These are phyloP conservation scores for Chirona hameri DNA, from an alignment of 2,888 invertebrate genomes.

Conservation along the genomic window DNA sequence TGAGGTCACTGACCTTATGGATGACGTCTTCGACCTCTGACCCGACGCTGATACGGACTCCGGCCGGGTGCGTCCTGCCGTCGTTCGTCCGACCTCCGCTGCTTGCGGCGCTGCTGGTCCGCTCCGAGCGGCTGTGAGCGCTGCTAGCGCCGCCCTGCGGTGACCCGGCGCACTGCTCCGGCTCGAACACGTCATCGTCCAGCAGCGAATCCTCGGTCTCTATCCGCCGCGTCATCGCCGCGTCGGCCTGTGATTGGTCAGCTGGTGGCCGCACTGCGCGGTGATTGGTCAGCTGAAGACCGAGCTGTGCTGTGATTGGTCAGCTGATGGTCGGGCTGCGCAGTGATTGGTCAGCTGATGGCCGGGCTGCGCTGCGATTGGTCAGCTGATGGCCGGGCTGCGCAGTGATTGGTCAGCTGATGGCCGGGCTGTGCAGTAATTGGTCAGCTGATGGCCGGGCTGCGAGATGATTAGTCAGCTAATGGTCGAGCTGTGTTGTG, in stretches of 20 bases:
- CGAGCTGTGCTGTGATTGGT: too few species aligned
- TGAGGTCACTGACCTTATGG: background rate
- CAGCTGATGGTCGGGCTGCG: too few species aligned
- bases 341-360: too few species aligned
- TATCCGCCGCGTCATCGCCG: constrained; percentile 4
- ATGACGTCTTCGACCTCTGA: constrained; percentile 8
- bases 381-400: too few species aligned
- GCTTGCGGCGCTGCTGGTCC: constrained; percentile 1
- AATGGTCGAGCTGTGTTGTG: too few species aligned
- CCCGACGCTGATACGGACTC: background rate
- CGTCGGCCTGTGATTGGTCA: background rate
- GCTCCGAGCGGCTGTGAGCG: background rate
- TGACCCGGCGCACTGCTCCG: constrained; percentile 10
- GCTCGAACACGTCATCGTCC: constrained; percentile 28
- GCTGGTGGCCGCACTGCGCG: too few species aligned
- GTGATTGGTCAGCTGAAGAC: too few species aligned
- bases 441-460: too few species aligned
- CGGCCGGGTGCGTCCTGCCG: background rate
- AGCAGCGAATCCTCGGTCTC: constrained; percentile 10
- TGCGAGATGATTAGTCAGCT: too few species aligned
- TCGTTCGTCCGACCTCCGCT: background rate
- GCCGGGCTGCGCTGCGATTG: too few species aligned
- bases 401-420: too few species aligned
- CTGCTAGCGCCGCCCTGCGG: background rate
- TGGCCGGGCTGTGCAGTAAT: too few species aligned